Evolutionary conservation across 2,888 invertebrate species (phyloP).

Genomic region (Leptinotarsa juncta): DNA sequence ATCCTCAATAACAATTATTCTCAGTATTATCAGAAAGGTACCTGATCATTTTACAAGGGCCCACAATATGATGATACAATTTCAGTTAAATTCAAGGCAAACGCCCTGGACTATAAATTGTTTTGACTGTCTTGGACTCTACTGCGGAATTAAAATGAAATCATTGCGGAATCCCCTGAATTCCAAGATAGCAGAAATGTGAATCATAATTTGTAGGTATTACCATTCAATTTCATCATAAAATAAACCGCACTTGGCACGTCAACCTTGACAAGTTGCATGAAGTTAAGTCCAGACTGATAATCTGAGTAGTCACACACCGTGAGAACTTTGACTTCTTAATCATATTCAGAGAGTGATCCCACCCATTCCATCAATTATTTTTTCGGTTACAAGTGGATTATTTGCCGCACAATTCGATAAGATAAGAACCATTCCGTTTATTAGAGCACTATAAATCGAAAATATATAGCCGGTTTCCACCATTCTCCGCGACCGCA

Average conservation of each 20-base stretch:
- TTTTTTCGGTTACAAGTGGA: background rate
- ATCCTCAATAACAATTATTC: no score
- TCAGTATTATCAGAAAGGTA: no score
- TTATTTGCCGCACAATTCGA: constrained; percentile 14
- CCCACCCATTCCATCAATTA: background rate
- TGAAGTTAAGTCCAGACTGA: background rate
- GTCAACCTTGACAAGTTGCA: background rate
- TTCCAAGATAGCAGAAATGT: background rate
- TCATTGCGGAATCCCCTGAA: background rate
- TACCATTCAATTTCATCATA: background rate
- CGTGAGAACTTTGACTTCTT: background rate
- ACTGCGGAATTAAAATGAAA: background rate
- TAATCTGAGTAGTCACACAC: background rate
- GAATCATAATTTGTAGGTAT: background rate
- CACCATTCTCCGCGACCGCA: background rate
- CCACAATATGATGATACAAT: no score
- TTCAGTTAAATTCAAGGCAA: no score
- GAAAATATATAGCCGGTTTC: background rate
- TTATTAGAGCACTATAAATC: constrained; percentile 15
- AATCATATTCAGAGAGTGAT: background rate
- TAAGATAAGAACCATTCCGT: constrained; percentile 19
- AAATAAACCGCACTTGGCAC: background rate
- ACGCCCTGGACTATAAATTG: no score
- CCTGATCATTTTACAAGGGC: no score
- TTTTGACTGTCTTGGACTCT: no score